A percentile compares a stretch with the other conserved stretches of the same genome.
These are phyloP conservation scores for Dendroctonus valens DNA, from an alignment of 1,140 invertebrate species.

Conservation along the genomic window DNA sequence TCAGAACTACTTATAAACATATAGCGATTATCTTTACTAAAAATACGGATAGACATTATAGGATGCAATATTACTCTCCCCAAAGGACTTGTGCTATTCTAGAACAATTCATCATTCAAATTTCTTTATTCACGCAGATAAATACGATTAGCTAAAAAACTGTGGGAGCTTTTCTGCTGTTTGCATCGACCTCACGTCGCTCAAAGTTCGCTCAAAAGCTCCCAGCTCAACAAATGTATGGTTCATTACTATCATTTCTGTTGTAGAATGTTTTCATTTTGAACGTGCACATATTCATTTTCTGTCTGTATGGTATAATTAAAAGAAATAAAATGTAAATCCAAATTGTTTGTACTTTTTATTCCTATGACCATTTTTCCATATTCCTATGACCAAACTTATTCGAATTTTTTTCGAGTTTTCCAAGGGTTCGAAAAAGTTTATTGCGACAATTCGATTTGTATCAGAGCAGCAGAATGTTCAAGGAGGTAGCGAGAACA, in stretches of 20 bases:
- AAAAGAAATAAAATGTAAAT: conserved; percentile 29
- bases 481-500: too few species aligned
- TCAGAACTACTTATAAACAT: conserved; percentile 44
- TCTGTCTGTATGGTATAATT: conserved; percentile 36
- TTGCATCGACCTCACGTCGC: not conserved
- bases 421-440: too few species aligned
- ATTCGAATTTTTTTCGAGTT: too few species aligned
- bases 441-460: too few species aligned
- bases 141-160: conserved; percentile 1
- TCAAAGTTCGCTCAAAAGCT: not conserved
- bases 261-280: conserved; percentile 15
- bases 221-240: conserved; percentile 3
- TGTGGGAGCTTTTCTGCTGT: not conserved
- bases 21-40: conserved; percentile 46
- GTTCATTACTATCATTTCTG: conserved; percentile 7
- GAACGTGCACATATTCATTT: conserved; percentile 33
- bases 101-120: conserved; percentile 44
- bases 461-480: too few species aligned
- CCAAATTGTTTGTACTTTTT: conserved; percentile 6
- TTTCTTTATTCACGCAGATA: conserved; percentile 3
- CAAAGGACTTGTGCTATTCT: conserved; percentile 47
- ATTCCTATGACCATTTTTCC: conserved; percentile 20
- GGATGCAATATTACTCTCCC: conserved; percentile 44
- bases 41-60: conserved; percentile 47
- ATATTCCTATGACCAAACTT: too few species aligned